These are phyloP conservation scores for Danio tinwini DNA, from an alignment of 2,797 vertebrate genomes.

Conservation along the genomic window DNA sequence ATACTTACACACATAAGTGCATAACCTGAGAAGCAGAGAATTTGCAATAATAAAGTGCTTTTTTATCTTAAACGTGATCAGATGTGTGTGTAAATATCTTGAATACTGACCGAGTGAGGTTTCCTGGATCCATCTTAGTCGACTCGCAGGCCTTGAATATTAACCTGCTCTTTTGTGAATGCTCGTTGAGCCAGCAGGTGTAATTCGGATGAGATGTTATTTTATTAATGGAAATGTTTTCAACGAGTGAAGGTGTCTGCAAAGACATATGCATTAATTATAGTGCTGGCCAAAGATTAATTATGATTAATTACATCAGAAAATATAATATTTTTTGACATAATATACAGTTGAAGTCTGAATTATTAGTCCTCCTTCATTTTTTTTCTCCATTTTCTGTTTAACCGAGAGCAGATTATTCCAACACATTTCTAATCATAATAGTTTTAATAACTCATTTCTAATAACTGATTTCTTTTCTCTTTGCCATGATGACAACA, in stretches of 20 bases:
- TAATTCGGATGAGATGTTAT: constrained; percentile 59
- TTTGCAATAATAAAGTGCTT: background rate
- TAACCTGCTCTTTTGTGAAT: constrained; percentile 60
- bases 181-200: constrained; percentile 75
- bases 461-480: too few relatives aligned
- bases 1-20: constrained; percentile 65
- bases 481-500: too few relatives aligned
- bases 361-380: too few relatives aligned
- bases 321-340: too few relatives aligned
- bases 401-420: too few relatives aligned
- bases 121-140: constrained; percentile 5
- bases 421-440: too few relatives aligned
- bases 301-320: too few relatives aligned
- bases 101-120: constrained; percentile 63
- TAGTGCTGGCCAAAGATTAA: too few relatives aligned
- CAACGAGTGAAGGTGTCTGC: background rate
- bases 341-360: too few relatives aligned
- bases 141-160: constrained; percentile 33
- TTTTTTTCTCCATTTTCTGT: too few relatives aligned
- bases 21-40: background rate
- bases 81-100: background rate
- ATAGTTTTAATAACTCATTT: too few relatives aligned
- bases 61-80: background rate
- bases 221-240: background rate
- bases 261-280: background rate